phyloP scores from a whole-genome alignment of 2,888 invertebrate genomes.

The Volucella inflata region DNA sequence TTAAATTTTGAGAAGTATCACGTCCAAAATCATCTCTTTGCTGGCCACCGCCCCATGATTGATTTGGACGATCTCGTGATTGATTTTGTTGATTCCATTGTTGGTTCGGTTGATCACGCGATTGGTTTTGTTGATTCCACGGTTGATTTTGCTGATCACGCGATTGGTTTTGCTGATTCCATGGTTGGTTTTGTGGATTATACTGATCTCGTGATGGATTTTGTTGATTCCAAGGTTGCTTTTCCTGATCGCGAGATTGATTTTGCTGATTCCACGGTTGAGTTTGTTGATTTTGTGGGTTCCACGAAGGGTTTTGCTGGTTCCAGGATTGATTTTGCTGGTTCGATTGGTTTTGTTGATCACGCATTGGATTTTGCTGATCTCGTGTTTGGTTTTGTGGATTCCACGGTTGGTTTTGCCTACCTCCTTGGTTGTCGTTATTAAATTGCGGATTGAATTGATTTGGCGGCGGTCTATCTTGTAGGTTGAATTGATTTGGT shows the following conservation, averaged over 20 bases:
- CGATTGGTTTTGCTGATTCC: conserved; percentile 2
- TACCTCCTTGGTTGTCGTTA: conserved; percentile 18
- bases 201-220: conserved; percentile 12
- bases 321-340: not conserved
- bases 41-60: not conserved
- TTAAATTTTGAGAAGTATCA: conserved; percentile 34
- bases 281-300: conserved; percentile 43
- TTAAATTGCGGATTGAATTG: conserved; percentile 46
- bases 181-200: conserved; percentile 13
- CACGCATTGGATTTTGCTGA: not conserved
- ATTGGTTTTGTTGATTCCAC: conserved; percentile 16
- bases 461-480: conserved; percentile 16
- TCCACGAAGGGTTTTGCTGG: no score
- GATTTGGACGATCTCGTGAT: conserved; percentile 21
- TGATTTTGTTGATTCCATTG: conserved; percentile 18
- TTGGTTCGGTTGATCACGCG: conserved; percentile 41
- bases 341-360: not conserved
- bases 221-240: conserved; percentile 8
- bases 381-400: conserved; percentile 5
- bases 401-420: conserved; percentile 8
- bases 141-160: conserved; percentile 45
- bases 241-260: conserved; percentile 3
- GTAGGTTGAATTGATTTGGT: conserved; percentile 40
- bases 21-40: conserved; percentile 36
- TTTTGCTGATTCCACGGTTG: conserved; percentile 36